Conservation (phyloP, 2,888 invertebrate species). For the Polylopha cassiicola region DNA sequence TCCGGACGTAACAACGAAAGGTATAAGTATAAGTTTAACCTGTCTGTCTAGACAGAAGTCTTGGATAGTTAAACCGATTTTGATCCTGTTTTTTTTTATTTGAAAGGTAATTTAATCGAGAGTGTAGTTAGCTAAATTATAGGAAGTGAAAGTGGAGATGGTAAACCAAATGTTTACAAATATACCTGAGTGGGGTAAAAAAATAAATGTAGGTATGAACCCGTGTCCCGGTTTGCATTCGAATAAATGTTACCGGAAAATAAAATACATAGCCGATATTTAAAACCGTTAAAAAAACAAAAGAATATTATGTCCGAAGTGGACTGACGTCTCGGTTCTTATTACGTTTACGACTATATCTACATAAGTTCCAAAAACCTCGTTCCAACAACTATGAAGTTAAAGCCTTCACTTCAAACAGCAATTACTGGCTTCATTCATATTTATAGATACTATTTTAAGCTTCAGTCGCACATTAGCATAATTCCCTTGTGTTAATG, state of each 20-base stretch:
- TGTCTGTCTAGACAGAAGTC: too few relatives aligned
- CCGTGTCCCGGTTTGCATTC: too few relatives aligned
- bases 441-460: slow-evolving; percentile 24
- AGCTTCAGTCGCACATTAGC: slow-evolving; percentile 39
- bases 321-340: slow-evolving; percentile 1
- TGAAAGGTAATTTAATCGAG: too few relatives aligned
- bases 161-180: too few relatives aligned
- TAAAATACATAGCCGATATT: slow-evolving; percentile 1
- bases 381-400: slow-evolving; percentile 10
- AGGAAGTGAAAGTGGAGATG: too few relatives aligned
- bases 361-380: slow-evolving; percentile 20
- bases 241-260: slow-evolving; percentile 2
- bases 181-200: too few relatives aligned
- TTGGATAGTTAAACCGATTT: too few relatives aligned
- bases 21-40: too few relatives aligned
- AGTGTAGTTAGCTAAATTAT: too few relatives aligned
- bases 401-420: slow-evolving; percentile 16
- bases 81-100: too few relatives aligned
- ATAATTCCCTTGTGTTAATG: slow-evolving; percentile 42
- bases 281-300: slow-evolving; percentile 9
- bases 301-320: slow-evolving; percentile 2
- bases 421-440: slow-evolving; percentile 22
- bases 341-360: slow-evolving; percentile 13
- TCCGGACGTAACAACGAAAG: too few relatives aligned
- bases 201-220: too few relatives aligned